Conservation (phyloP, 2,888 invertebrate genomes). For the Dryomyza anilis region DNA sequence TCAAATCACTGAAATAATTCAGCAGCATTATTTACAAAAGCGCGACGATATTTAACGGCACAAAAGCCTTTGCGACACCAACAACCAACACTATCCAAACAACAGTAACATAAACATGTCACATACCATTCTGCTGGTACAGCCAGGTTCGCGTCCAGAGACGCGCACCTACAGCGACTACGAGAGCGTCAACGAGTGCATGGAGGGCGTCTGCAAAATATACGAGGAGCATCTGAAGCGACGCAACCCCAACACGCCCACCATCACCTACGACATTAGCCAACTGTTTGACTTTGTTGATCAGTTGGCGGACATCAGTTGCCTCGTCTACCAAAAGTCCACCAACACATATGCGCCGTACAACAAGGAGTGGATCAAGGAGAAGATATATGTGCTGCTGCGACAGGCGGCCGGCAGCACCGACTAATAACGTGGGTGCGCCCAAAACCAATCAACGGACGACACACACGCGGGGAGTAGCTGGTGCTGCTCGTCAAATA, state of each 20-base stretch:
- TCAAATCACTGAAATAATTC: no score
- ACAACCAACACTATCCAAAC: no score
- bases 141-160: slow-evolving; percentile 91
- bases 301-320: slow-evolving; percentile 91
- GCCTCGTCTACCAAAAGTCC: slow-evolving; percentile 94
- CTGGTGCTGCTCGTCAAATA: background rate
- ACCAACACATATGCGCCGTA: slow-evolving; percentile 97
- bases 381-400: slow-evolving; percentile 94
- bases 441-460: background rate
- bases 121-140: slow-evolving; percentile 96
- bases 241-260: slow-evolving; percentile 92
- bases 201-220: slow-evolving; percentile 99
- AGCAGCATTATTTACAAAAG: no score
- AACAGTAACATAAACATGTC: slow-evolving; percentile 70
- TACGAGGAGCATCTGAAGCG: slow-evolving; percentile 98
- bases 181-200: slow-evolving; percentile 96
- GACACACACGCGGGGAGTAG: background rate
- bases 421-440: slow-evolving; percentile 35
- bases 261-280: slow-evolving; percentile 97
- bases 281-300: slow-evolving; percentile 99
- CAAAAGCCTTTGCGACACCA: no score
- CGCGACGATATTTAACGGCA: no score
- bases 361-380: slow-evolving; percentile 99
- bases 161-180: slow-evolving; percentile 98
- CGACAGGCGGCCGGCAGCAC: slow-evolving; percentile 81